Evolutionary conservation across 2,113 vertebrate genomes (phyloP), one percentile per base, ranked within the genome.

Genomic region (Cheilinus undulatus): DNA sequence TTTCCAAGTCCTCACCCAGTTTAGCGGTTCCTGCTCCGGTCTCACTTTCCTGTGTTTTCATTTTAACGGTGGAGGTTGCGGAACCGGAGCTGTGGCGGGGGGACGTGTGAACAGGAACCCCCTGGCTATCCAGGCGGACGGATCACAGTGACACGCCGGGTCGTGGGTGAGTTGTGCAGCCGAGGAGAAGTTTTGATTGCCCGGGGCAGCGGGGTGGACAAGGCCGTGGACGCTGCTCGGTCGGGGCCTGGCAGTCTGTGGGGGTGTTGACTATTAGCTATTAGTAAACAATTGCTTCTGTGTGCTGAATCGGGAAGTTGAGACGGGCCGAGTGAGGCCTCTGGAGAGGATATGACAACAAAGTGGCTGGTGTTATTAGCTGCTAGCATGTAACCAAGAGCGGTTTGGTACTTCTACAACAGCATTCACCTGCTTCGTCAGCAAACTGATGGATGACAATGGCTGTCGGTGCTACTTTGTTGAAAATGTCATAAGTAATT

Each of bases 11-110:
- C 43, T 80, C 72, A 3, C 38, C 19, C 36, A 20, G 30, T 43
- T 49, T 14, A 27, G 71, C 30, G 48, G 61, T 65, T 63, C 62
- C 54, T 58, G 1, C 5, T 13, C 27, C 27, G 45, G 32, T 48
- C 9, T 65, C 15, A 13, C 62, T 52, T 22, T 62, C 20, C 51
- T 34, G 45, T 56, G 23, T 49, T 75, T 69, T 74, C 45, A 5
- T 65, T 60, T 72, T 24, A 74, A 15, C 82, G 74, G 82, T 79
- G 60, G 83, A 88, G 78, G 73, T 72, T 73, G 14, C 27, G 69
- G 82, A 59, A 78, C 82, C 83, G 89, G 86, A 88, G 88, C 91
- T 91, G 92, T 94, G 94, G 92, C 90, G 93, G 90, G 91, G 91
- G 79, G 79, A 80, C 82, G 84, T 22, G 64, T 14, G 59, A 48